Evolutionary conservation across 2,888 invertebrate genomes (phyloP), one percentile per base, ranked within the genome.

Genomic region (Chrysodeixis includens): DNA sequence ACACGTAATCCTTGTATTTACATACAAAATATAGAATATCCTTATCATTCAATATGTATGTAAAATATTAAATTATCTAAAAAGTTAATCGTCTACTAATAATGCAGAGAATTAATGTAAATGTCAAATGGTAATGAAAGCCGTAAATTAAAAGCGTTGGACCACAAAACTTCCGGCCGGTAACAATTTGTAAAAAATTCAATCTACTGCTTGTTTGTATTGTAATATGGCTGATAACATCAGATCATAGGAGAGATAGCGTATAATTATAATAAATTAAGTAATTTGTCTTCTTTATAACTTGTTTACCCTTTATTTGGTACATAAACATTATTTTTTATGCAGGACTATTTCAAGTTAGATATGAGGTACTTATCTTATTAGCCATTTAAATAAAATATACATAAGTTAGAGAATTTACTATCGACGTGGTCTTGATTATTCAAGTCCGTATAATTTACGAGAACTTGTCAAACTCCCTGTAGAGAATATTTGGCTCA

Each of bases 271-370:
- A 69, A 56, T 74, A 65, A 69, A 64, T 63, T 58, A 71, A 69
- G 66, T 74, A 64, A 54, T 74, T 26, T 59, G 71, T 71, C 59
- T 66, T 66, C 66, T 73, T 56, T 73, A 53, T 62, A 66, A 76
- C 56, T 46, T 20, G 2, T 26, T 71, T 76, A 73, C 76, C 66
- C 66, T 66, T 18, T 40, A 40, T 40, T n/a, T 40, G 14, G 40
- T 40, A 40, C 12, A 22, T 32, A 1, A 12, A 40, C 62, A 71
- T 76, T 71, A 9, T 58, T 53, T 71, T 74, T 76, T 71, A 76
- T 74, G 30, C 5, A n/a, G n/a, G 7, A 40, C n/a, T 5, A 40
- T 7, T 40, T n/a, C n/a, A 40, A 40, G 40, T 14, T 14, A n/a
- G 40, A 20, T 55, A 20, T 44, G 16, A 44, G 6, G 20, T 44